Conservation (phyloP, 2,797 vertebrate species). For the Sebastes ruberrimus region DNA sequence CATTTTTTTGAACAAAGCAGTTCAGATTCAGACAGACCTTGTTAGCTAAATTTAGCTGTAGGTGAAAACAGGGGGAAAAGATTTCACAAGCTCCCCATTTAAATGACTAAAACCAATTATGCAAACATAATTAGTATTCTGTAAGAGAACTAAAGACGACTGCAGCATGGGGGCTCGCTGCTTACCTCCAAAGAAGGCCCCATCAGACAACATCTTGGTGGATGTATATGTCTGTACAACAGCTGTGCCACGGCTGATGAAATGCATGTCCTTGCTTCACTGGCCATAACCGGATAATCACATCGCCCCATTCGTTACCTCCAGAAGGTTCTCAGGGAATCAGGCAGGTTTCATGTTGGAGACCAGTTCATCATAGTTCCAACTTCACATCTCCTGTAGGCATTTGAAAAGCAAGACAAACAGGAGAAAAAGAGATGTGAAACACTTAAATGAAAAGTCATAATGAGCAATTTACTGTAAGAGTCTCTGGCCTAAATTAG, state of each 20-base stretch:
- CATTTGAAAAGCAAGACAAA: neutral
- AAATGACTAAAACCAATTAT: constrained; percentile 70
- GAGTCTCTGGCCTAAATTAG: neutral
- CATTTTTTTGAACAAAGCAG: constrained; percentile 60
- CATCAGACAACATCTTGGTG: constrained; percentile 16
- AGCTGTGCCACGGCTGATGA: neutral
- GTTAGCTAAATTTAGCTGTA: constrained; percentile 69
- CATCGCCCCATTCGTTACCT: neutral
- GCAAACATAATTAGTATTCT: constrained; percentile 69
- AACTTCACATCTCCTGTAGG: constrained; percentile 24
- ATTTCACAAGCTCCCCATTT: constrained; percentile 66
- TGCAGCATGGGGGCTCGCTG: constrained; percentile 12
- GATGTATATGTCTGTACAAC: neutral
- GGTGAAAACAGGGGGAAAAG: constrained; percentile 54
- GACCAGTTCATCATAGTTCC: neutral
- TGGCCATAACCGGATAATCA: neutral
- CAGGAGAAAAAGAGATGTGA: neutral
- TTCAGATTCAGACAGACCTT: constrained; percentile 61
- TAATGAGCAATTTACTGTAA: neutral
- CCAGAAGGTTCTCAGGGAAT: neutral
- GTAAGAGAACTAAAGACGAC: constrained; percentile 39
- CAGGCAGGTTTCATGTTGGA: neutral
- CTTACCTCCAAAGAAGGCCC: constrained; percentile 40
- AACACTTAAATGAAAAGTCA: constrained; percentile 10
- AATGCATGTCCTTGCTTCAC: constrained; percentile 5